Conservation (phyloP, 2,888 invertebrate species). For the Bedellia somnulentella region DNA sequence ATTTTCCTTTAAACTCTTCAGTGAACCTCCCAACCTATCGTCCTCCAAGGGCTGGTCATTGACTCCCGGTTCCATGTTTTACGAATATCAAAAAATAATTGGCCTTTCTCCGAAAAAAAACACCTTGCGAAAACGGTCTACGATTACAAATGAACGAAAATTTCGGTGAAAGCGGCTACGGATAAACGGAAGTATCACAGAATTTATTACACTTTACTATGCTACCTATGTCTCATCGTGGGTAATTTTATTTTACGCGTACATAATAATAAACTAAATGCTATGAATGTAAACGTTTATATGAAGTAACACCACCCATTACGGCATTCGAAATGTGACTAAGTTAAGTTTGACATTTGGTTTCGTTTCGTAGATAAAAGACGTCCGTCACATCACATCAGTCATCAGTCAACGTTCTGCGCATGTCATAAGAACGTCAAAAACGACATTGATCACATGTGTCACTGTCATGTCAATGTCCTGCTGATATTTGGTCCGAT, state of each 20-base stretch:
- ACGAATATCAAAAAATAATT: background rate
- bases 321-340: slow-evolving; percentile 20
- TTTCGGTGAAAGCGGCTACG: slow-evolving; percentile 20
- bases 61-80: background rate
- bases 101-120: slow-evolving; percentile 3
- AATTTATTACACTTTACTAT: slow-evolving; percentile 21
- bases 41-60: no score
- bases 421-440: no score
- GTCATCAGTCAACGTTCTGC: no score
- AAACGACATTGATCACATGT: no score
- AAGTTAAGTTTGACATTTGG: slow-evolving; percentile 7
- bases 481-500: no score
- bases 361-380: no score
- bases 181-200: slow-evolving; percentile 21
- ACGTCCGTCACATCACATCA: no score
- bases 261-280: slow-evolving; percentile 21
- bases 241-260: slow-evolving; percentile 21
- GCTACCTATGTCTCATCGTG: slow-evolving; percentile 40
- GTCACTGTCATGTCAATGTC: no score
- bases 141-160: slow-evolving; percentile 16
- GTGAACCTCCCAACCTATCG: no score
- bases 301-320: slow-evolving; percentile 20
- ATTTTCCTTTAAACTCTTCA: no score
- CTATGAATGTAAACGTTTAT: slow-evolving; percentile 16
- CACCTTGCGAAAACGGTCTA: slow-evolving; percentile 11